Evolutionary conservation across 2,888 invertebrate genomes (phyloP), one percentile per base, ranked within the genome.

Genomic region (Ichneumoninae sp.): DNA sequence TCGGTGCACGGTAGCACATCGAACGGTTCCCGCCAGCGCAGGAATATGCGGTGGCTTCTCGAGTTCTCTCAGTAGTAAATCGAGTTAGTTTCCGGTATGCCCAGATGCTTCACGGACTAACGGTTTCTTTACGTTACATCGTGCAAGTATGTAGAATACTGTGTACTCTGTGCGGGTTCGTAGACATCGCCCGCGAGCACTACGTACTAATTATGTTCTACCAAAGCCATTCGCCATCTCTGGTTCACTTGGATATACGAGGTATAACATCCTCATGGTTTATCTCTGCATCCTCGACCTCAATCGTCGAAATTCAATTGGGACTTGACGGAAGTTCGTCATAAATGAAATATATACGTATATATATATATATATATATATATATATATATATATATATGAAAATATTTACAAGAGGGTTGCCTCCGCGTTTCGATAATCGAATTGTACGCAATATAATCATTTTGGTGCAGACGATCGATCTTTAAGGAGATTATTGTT

Each of bases 41-140:
- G 54, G 13, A 82, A 71, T 76, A 71, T 76, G 79, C 72, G 54
- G 71, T 80, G 79, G 57, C 80, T 80, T 78, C 80, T 79, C 80
- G 77, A 78, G 33, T n/a, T 80, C 71, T 62, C 80, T 3, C 86
- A 86, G 57, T 86, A 82, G 88, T 88, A 89, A 90, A 90, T 90
- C 88, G 88, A 90, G 90, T 90, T 90, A 89, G 90, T 90, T 90
- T 90, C 89, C 89, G 88, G 87, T 89, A 89, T 89, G 87, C 86
- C 86, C 86, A 86, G 88, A 87, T 87, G 88, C 86, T 89, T 89
- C 88, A 88, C 88, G 89, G 89, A 90, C 89, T 88, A 89, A 90
- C 88, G 90, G 88, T 87, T 89, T 88, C 88, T 88, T 88, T 87
- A 88, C 86, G 88, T 88, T 89, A 87, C 83, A 84, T 86, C 86